Percentiles rank a stretch among this genome's conserved stretches.
Evolutionary conservation across 2,888 invertebrate genomes (phyloP).

Genomic region (Lutraria lutraria): DNA sequence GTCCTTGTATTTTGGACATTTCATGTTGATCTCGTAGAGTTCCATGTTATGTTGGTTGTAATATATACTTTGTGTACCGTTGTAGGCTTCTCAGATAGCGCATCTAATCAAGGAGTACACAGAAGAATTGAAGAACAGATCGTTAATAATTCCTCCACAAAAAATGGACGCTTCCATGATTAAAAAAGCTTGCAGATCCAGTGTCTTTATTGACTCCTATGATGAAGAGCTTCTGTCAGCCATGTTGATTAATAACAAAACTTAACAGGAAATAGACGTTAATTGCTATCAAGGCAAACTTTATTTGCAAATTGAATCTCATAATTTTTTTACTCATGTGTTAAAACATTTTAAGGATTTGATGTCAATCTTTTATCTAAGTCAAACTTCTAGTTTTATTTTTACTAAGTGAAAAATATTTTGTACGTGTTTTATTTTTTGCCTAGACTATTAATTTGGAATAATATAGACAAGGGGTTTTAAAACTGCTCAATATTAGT

Average conservation of each 20-base stretch:
- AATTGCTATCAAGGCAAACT: not conserved
- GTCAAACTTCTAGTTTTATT: not conserved
- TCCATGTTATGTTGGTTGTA: too few species aligned
- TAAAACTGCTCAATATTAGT: not conserved
- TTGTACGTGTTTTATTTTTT: too few species aligned
- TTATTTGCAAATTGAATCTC: slow-evolving; percentile 1
- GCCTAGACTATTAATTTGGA: too few species aligned
- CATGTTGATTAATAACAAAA: slow-evolving; percentile 55
- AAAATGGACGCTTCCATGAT: slow-evolving; percentile 63
- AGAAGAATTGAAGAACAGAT: slow-evolving; percentile 78
- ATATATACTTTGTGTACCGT: slow-evolving; percentile 48
- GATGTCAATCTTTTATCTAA: not conserved
- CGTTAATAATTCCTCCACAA: slow-evolving; percentile 69
- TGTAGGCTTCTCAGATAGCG: slow-evolving; percentile 96
- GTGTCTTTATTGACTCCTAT: slow-evolving; percentile 73
- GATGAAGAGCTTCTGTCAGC: slow-evolving; percentile 68
- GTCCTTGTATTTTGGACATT: too few species aligned
- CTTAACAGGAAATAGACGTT: slow-evolving; percentile 3
- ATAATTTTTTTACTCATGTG: not conserved
- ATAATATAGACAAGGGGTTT: not conserved
- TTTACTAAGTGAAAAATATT: too few species aligned
- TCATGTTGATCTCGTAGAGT: too few species aligned
- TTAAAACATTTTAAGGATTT: not conserved
- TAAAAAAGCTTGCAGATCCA: slow-evolving; percentile 68
- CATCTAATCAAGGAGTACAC: slow-evolving; percentile 95